Evolutionary conservation across 2,113 vertebrate species (phyloP), one percentile per base, ranked within the genome.

Genomic region (Heptranchias perlo): DNA sequence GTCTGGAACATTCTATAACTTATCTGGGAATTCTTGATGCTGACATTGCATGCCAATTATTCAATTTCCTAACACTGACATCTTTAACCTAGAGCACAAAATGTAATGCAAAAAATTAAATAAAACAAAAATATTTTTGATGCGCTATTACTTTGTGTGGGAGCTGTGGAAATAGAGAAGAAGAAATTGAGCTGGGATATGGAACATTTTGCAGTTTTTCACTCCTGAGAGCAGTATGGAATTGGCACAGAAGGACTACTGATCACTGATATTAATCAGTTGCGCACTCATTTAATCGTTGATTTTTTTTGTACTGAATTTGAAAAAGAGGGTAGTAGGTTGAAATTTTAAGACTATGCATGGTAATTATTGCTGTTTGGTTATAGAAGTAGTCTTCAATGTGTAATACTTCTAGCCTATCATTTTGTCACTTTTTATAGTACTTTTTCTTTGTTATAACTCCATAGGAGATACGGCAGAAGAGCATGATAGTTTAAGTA

Each of bases 391-490:
- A 23, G 18, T 93, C 58, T 93, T 93, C 58, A 62, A 62, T 93
- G 89, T n/a, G 58, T n/a, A 93, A 93, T 93, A n/a, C n/a, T 39
- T 93, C 44, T 14, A 39, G 58, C 35, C 89, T 93, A 39, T 62
- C 89, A 62, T 39, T 6, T 93, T 93, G 44, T n/a, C n/a, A 39
- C 89, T 39, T 62, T 93, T 93, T 44, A 61, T 35, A 23, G 89
- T 16, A 64, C 89, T 93, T 93, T 64, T 93, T 62, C 89, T 93
- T 93, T 64, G 62, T 62, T 62, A 93, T 64, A 61, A 93, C n/a
- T 58, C 58, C 35, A 62, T 39, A 23, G 16, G 35, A 62, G 89
- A n/a, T 92, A 35, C 35, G 62, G 58, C 58, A 39, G 35, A n/a
- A 93, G 52, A 62, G n/a, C 18, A 58, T 23, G 58, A 62, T 39